Base-by-base conservation (phyloP, 2,113 vertebrate species). In the Sander lucioperca region DNA sequence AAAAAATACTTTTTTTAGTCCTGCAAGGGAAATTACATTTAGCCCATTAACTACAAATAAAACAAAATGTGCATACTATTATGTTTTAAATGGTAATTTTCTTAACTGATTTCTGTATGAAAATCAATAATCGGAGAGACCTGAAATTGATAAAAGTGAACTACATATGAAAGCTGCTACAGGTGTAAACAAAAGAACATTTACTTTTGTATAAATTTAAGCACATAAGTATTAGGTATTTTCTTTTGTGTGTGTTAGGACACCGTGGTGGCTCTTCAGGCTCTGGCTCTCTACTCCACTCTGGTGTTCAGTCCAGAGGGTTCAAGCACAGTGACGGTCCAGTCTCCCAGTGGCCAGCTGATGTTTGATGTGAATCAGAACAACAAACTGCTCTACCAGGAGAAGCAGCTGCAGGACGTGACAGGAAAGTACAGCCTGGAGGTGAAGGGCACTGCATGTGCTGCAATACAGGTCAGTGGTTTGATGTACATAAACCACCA, bases 381-480 rank as follows among this genome's bases (percentile, higher is more conserved):
- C 77, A 98, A 97, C 89, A 95, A 95, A 47, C 92, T 98, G 64
- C 89, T 98, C 69, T 95, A 97, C 8, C 98, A 99, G 82, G 95
- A 96, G 12, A n/a, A 82, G 62, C 0, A 76, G 19, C 89, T 97
- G 86, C 57, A 91, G 23, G 80, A 79, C 1, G n/a, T 92, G 15
- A 90, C 91, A 0, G 96, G 94, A 50, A 86, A 77, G 1, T 95
- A 94, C 91, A 87, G 30, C 0, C 45, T 97, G 89, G 90, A 95
- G 83, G 95, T 93, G 57, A 88, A 91, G 0, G 96, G 96, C 69
- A 89, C 58, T 50, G 89, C 93, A 1, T 97, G 97, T 69, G 89
- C 93, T 71, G 94, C 93, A 48, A 71, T 91, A 1, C 95, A 93
- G 96, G 96, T 96, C 58, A 83, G 95, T 80, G 15, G 23, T 43